phyloP scores from a whole-genome alignment of 2,888 invertebrate species.

The Cyrtodaria siliqua region DNA sequence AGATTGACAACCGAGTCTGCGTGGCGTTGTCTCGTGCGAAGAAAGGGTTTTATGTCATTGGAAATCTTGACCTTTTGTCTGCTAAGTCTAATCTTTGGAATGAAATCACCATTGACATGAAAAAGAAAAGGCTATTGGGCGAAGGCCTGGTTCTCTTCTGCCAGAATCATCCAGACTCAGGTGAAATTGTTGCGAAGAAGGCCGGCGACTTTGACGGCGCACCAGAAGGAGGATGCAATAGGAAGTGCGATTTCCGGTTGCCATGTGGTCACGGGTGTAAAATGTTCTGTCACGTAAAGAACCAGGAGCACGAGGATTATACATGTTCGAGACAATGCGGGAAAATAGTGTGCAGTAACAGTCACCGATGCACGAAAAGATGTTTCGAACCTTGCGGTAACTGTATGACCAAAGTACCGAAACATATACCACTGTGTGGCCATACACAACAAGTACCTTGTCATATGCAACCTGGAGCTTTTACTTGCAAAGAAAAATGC shows the following conservation, averaged over 20 bases:
- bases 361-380: constrained; percentile 78
- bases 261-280: constrained; percentile 75
- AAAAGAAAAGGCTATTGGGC: constrained; percentile 31
- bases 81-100: constrained; percentile 58
- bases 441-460: constrained; percentile 78
- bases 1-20: constrained; percentile 80
- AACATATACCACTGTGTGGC: constrained; percentile 71
- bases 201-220: constrained; percentile 65
- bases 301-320: constrained; percentile 86
- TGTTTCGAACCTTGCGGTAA: constrained; percentile 86
- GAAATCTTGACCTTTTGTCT: constrained; percentile 75
- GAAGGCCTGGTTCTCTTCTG: constrained; percentile 67
- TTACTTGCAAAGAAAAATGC: no score
- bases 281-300: constrained; percentile 65
- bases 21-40: constrained; percentile 84
- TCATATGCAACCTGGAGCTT: background rate
- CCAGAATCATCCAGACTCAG: constrained; percentile 76
- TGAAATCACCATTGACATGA: constrained; percentile 49
- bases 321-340: constrained; percentile 71
- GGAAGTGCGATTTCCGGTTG: constrained; percentile 61
- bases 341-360: constrained; percentile 60
- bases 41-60: constrained; percentile 83
- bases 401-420: constrained; percentile 75
- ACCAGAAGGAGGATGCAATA: constrained; percentile 68
- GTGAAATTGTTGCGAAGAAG: constrained; percentile 26